Percentiles rank a stretch among this genome's conserved stretches.
Conservation (phyloP, 2,888 invertebrate genomes). For the Allacma fusca region DNA sequence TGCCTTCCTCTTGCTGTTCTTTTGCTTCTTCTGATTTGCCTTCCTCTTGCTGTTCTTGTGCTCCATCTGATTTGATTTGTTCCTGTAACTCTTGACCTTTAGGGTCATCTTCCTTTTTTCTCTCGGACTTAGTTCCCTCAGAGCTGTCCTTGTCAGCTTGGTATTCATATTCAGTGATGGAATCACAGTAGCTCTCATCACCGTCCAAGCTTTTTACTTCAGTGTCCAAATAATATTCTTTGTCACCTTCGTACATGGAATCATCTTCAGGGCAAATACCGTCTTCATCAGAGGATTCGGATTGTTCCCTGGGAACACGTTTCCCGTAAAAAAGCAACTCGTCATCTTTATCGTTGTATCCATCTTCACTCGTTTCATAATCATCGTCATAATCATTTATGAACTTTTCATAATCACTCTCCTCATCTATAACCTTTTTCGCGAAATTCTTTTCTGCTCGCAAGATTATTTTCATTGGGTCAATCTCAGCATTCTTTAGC, state of each 20-base stretch:
- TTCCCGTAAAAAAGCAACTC: not conserved
- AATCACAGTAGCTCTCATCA: not conserved
- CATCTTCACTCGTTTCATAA: slow-evolving; percentile 30
- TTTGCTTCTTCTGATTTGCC: too few relatives aligned
- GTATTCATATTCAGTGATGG: not conserved
- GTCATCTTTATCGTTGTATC: slow-evolving; percentile 28
- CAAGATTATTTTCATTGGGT: slow-evolving; percentile 10
- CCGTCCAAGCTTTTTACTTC: not conserved
- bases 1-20: too few relatives aligned
- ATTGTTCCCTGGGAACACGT: slow-evolving; percentile 13
- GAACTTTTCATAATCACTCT: slow-evolving; percentile 38
- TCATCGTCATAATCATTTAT: slow-evolving; percentile 29
- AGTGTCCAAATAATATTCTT: slow-evolving; percentile 18
- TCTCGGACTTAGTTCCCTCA: too few relatives aligned
- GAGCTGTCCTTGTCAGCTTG: not conserved
- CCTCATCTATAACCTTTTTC: slow-evolving; percentile 2
- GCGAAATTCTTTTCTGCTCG: slow-evolving; percentile 3
- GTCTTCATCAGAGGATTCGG: slow-evolving; percentile 14
- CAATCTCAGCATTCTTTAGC: slow-evolving; percentile 4
- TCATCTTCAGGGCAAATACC: slow-evolving; percentile 30
- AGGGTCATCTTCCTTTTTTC: too few relatives aligned
- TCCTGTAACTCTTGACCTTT: too few relatives aligned
- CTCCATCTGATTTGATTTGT: not conserved
- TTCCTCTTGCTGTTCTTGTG: not conserved
- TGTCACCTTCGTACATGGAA: slow-evolving; percentile 38